Evolutionary conservation across 2,797 vertebrate genomes (phyloP).

Genomic region (Sebastes matsubarae): DNA sequence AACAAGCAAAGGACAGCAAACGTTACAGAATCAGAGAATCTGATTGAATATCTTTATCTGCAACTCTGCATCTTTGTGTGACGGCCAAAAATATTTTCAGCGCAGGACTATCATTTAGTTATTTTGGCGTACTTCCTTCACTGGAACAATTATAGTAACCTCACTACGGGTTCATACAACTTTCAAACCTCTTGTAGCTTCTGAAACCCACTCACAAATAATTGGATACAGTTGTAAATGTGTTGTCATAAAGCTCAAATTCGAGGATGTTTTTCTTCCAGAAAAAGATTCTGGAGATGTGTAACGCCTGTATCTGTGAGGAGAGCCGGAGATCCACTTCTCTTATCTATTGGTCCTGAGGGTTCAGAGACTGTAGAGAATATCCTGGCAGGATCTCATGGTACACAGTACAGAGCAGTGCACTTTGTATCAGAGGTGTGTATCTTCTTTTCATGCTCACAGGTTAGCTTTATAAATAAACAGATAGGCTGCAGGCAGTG

Average conservation of each 20-base stretch:
- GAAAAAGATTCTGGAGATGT: not conserved
- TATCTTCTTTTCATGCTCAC: not conserved
- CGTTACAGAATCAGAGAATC: not conserved
- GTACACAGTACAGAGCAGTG: not conserved
- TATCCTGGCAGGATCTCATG: conserved; percentile 4
- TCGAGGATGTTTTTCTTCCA: not conserved
- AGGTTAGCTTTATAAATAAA: conserved; percentile 20
- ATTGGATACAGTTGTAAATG: not conserved
- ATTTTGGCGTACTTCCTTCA: not conserved
- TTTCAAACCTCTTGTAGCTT: not conserved
- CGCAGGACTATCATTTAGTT: not conserved
- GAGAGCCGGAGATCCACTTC: not conserved
- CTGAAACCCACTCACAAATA: not conserved
- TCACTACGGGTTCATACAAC: not conserved
- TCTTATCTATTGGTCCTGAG: conserved; percentile 24
- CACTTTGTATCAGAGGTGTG: conserved; percentile 9
- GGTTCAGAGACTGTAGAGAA: not conserved
- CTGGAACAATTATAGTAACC: not conserved
- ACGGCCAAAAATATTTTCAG: not conserved
- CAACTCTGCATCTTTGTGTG: not conserved
- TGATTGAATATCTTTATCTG: not conserved
- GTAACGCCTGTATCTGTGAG: not conserved
- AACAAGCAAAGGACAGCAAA: conserved; percentile 18
- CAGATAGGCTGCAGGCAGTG: not conserved
- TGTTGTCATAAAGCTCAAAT: not conserved